Percentiles rank a stretch among this genome's conserved stretches.
Conservation (phyloP, 2,888 invertebrate species). For the Phorcus lineatus region DNA sequence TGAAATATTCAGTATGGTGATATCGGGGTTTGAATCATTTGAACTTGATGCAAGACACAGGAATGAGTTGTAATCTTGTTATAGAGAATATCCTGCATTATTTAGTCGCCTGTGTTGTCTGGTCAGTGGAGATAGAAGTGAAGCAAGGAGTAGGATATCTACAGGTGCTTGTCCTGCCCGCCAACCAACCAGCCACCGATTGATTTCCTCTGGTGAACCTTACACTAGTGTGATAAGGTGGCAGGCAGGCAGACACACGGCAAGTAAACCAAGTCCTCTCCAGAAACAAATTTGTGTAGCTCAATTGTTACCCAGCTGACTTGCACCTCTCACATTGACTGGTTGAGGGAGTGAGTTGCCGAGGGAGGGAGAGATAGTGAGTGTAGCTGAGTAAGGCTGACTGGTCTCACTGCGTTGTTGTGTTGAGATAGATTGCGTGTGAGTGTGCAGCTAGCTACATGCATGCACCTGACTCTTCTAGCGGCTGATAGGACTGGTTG, state of each 20-base stretch:
- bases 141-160: not conserved
- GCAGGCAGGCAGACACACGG: not conserved
- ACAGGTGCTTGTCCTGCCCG: not conserved
- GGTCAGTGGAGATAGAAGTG: not conserved
- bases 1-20: too few species aligned
- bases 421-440: too few species aligned
- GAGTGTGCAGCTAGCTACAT: too few species aligned
- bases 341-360: too few species aligned
- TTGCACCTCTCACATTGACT: not conserved
- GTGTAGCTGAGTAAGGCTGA: too few species aligned
- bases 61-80: constrained; percentile 5
- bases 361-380: too few species aligned
- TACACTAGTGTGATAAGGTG: constrained; percentile 5
- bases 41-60: not conserved
- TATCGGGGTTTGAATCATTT: not conserved
- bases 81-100: not conserved
- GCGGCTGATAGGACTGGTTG: not conserved
- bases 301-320: not conserved
- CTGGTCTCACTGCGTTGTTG: too few species aligned
- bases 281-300: not conserved
- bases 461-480: too few species aligned
- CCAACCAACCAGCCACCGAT: not conserved
- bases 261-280: not conserved
- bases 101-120: not conserved
- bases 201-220: constrained; percentile 8